phyloP scores from a whole-genome alignment of 1,140 invertebrate genomes.

The Conopomorpha cramerella region DNA sequence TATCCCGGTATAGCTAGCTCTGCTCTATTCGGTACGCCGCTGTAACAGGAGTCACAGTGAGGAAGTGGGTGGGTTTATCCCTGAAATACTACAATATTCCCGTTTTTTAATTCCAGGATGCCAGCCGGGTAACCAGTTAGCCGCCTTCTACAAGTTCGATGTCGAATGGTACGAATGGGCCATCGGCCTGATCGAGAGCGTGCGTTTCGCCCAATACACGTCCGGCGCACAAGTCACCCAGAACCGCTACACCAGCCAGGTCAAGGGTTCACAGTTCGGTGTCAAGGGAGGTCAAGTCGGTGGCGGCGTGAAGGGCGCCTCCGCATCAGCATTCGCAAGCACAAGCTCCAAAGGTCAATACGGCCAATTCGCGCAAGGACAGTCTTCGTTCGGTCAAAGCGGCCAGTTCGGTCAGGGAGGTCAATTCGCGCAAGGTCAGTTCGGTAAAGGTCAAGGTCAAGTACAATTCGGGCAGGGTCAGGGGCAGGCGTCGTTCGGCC shows the following conservation, averaged over 20 bases:
- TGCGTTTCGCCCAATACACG: conserved; percentile 26
- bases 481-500: too few species aligned
- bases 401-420: background rate
- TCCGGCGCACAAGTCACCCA: conserved; percentile 13
- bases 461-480: background rate
- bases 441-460: background rate
- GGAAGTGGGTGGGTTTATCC: too few species aligned
- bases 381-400: background rate
- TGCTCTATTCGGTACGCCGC: too few species aligned
- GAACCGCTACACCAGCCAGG: conserved; percentile 7
- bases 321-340: background rate
- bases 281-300: conserved; percentile 5
- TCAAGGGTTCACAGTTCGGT: conserved; percentile 8
- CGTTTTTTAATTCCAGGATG: conserved; percentile 30
- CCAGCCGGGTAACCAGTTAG: conserved; percentile 44
- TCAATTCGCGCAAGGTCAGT: background rate
- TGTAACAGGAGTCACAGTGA: too few species aligned
- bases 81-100: too few species aligned
- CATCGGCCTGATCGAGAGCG: conserved; percentile 38
- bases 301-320: conserved; percentile 11
- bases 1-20: too few species aligned
- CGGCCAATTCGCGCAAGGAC: background rate
- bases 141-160: conserved; percentile 55
- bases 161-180: conserved; percentile 55
- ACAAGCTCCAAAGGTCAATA: background rate